Base-by-base conservation (phyloP, 2,797 vertebrate species). In the Lerista edwardsae region DNA sequence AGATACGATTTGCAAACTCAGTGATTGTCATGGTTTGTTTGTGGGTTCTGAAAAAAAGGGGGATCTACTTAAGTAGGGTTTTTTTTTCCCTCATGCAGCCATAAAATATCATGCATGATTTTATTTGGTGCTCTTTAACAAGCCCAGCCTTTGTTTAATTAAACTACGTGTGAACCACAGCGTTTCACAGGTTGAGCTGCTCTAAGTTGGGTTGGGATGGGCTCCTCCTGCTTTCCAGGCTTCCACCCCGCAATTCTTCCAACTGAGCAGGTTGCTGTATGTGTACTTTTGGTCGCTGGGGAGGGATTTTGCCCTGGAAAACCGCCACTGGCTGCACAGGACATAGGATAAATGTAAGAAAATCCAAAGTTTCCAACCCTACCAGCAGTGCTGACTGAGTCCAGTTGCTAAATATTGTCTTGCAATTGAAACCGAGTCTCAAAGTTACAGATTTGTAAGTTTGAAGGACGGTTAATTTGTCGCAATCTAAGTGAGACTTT, bases 91-190 rank as follows among this genome's bases (percentile, higher is more conserved):
- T 62, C 39, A 23, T 71, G 27, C 65, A 71, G 82, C 88, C 87
- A 89, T 69, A 61, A 71, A 86, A 79, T 77, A 86, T 77, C 75
- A 62, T 89, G 91, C 89, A 88, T 25, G 21, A 39, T 69, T 59
- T 83, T 41, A 31, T 44, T 68, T 15, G 25, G 34, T 27, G 41
- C 68, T 27, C 51, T 59, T 23, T 34, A 39, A 65, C 10, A 17
- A 44, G 25, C 62, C 72, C 67, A 21, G 39, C 36, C 64, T 68
- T n/a, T 3, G 83, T 86, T 23, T 87, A 88, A 87, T 55, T 85
- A 79, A 85, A 8, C 34, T 41, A 6, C 75, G 75, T 44, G 5
- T 80, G 85, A 89, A 12, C 29, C 14, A 15, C 75, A 15, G 3
- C 57, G 81, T 80, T n/a, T 6, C 19, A 29, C 2, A 47, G 7